Percentiles rank a stretch among this genome's conserved stretches.
These are phyloP conservation scores for Eremophila alpestris DNA, from an alignment of 2,797 vertebrate species.

Conservation along the genomic window DNA sequence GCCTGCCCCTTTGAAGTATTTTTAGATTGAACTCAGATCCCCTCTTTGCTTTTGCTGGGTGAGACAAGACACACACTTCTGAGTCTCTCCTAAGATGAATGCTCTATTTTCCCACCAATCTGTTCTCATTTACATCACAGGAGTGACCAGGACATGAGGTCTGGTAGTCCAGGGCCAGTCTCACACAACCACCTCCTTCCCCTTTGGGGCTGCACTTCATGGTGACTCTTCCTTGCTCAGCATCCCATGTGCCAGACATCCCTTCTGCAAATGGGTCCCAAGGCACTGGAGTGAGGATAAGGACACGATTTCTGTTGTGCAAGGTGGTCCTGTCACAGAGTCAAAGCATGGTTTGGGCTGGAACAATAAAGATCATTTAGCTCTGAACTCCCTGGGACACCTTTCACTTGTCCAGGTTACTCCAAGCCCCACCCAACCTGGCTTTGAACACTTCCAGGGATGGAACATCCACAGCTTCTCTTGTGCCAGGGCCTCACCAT, in stretches of 20 bases:
- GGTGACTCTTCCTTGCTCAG: background rate
- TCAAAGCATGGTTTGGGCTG: background rate
- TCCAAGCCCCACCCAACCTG: background rate
- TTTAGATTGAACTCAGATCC: conserved; percentile 55
- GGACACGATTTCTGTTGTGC: fast-evolving
- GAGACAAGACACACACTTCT: background rate
- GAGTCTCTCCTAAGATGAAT: background rate
- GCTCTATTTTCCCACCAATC: background rate
- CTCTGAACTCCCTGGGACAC: background rate
- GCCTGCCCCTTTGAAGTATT: conserved; percentile 65
- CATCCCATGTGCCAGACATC: background rate
- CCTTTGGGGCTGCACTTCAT: background rate
- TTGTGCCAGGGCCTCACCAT: background rate
- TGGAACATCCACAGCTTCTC: background rate
- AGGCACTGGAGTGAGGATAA: background rate
- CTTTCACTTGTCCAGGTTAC: background rate
- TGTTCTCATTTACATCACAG: background rate
- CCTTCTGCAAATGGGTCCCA: background rate
- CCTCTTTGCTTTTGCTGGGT: conserved; percentile 21
- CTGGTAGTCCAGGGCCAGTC: background rate
- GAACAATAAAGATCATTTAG: background rate
- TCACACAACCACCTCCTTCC: background rate
- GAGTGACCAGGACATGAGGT: background rate
- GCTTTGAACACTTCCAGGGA: background rate
- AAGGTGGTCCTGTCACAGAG: background rate